Evolutionary conservation across 2,888 invertebrate species (phyloP).

Genomic region (Rugalucina vietnamica): DNA sequence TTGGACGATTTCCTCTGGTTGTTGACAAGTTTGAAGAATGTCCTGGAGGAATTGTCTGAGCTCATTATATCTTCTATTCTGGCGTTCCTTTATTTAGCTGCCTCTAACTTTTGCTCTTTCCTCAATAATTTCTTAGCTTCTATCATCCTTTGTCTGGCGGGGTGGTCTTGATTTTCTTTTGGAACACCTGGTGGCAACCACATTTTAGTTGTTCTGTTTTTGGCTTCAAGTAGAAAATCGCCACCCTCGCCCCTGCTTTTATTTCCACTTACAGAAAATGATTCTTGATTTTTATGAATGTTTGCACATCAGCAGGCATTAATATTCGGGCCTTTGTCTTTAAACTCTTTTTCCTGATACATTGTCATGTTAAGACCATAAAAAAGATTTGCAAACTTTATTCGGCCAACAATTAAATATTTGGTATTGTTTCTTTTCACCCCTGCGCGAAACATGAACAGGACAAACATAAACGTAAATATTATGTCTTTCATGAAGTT

Average conservation of each 20-base stretch:
- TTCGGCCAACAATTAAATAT: not conserved
- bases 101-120: too few relatives aligned
- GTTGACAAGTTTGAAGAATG: too few relatives aligned
- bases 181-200: slow-evolving; percentile 41
- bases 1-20: too few relatives aligned
- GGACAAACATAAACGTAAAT: too few relatives aligned
- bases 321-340: slow-evolving; percentile 15
- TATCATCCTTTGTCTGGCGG: too few relatives aligned
- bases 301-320: not conserved
- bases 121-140: too few relatives aligned
- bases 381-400: not conserved
- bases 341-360: not conserved
- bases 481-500: too few relatives aligned
- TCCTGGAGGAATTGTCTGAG: too few relatives aligned
- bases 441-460: too few relatives aligned
- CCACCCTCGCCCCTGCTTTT: slow-evolving; percentile 35
- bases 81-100: too few relatives aligned
- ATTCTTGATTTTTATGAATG: slow-evolving; percentile 6
- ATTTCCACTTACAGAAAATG: slow-evolving; percentile 21
- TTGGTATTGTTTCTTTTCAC: not conserved
- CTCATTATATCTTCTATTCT: too few relatives aligned
- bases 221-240: slow-evolving; percentile 32
- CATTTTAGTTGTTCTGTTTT: slow-evolving; percentile 22
- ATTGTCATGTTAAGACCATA: not conserved
- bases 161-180: too few relatives aligned